Conservation (phyloP, 2,797 vertebrate genomes). For the Benthosema pterotum region DNA sequence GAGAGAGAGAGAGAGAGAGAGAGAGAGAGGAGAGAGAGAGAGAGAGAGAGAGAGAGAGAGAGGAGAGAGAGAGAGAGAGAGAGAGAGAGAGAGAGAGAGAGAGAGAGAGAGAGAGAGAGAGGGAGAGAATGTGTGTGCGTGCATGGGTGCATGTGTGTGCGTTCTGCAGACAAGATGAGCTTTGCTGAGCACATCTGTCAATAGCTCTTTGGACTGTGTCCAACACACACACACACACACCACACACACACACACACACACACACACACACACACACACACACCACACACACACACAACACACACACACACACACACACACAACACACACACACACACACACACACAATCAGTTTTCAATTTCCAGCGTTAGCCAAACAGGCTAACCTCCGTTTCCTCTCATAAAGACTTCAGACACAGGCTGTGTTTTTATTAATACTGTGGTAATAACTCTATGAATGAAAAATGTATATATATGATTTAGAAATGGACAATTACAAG, state of each 20-base stretch:
- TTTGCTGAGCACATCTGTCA: constrained; percentile 67
- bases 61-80: constrained; percentile 7
- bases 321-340: constrained; percentile 9
- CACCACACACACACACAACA: constrained; percentile 8
- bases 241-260: constrained; percentile 18
- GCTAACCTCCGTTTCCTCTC: constrained; percentile 47
- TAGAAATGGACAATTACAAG: too few species aligned
- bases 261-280: not conserved
- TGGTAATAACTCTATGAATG: too few species aligned
- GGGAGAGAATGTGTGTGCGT: constrained; percentile 17
- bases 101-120: constrained; percentile 16
- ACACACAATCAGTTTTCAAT: constrained; percentile 57
- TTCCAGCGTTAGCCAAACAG: constrained; percentile 57
- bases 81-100: constrained; percentile 47
- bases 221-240: constrained; percentile 20
- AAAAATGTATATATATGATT: too few species aligned
- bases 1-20: constrained; percentile 27
- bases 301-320: constrained; percentile 3
- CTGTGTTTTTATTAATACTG: not conserved
- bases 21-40: constrained; percentile 11
- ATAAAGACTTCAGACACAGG: constrained; percentile 19
- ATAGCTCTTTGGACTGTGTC: constrained; percentile 61
- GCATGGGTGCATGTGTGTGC: not conserved
- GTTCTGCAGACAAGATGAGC: constrained; percentile 40
- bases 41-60: constrained; percentile 20